Evolutionary conservation across 2,888 invertebrate species (phyloP), one percentile per base, ranked within the genome.

Genomic region (Hymenopus coronatus): DNA sequence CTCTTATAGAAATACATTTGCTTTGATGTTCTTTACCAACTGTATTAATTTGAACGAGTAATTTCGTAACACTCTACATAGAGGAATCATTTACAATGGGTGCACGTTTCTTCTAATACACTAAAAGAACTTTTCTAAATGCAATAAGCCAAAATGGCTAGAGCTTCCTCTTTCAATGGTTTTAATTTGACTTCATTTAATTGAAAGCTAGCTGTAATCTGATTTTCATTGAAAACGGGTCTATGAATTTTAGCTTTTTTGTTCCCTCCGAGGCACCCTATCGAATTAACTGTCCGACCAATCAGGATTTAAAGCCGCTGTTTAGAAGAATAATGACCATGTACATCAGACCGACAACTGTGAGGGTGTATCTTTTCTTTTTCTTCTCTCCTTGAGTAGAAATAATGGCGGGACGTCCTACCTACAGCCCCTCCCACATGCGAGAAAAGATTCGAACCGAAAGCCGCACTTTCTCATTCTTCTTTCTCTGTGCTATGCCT

Each of bases 361-460:
- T 6, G 54, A 70, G 54, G 54, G 54, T 70, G 54, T 70, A 20
- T 70, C 54, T 25, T 25, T 20, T 70, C 15, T 20, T 70, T 70
- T 70, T 70, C 15, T 70, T 70, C 25, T 70, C 25, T 70, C 54
- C 54, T 70, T 70, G 20, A 70, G 54, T 70, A 70, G 54, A 70
- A 70, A 70, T 70, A 70, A 70, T 70, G 54, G 54, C 54, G 54
- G 54, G 20, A 70, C 54, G 54, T 70, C 25, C 54, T 70, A 70
- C 54, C 54, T 70, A 20, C 54, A 70, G 54, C 54, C 54, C 54
- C 54, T 70, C 54, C 54, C 54, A 70, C 54, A 70, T 70, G 25
- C 25, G 81, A 86, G 86, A 86, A 86, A 86, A 81, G 86, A 86
- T 86, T 86, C 86, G n/a, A n/a, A n/a, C 40, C 40, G 46, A 54